A percentile compares a stretch with the other conserved stretches of the same genome.
These are phyloP conservation scores for Scelioninae gen. 1 DNA, from an alignment of 2,888 invertebrate genomes.

Conservation along the genomic window DNA sequence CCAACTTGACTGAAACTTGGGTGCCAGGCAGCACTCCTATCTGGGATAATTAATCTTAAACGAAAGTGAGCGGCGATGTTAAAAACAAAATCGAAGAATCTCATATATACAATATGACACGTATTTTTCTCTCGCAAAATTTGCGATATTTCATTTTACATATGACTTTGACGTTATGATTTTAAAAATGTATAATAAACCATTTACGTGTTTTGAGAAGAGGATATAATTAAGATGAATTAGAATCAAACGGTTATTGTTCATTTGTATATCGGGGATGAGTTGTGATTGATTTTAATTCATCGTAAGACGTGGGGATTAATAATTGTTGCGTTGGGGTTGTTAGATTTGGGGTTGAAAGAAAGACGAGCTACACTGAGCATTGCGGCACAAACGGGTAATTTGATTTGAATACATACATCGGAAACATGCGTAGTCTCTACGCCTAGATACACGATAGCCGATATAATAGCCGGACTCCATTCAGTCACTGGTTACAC, in stretches of 20 bases:
- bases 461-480: slow-evolving; percentile 36
- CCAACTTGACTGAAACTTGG: slow-evolving; percentile 70
- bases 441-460: slow-evolving; percentile 42
- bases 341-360: background rate
- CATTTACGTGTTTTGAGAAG: too few relatives aligned
- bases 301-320: slow-evolving; percentile 18
- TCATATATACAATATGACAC: slow-evolving; percentile 33
- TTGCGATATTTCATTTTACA: too few relatives aligned
- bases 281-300: slow-evolving; percentile 21
- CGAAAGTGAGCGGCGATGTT: slow-evolving; percentile 65
- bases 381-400: slow-evolving; percentile 19
- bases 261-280: slow-evolving; percentile 36
- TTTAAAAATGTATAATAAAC: too few relatives aligned
- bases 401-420: slow-evolving; percentile 54
- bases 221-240: slow-evolving; percentile 19
- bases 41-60: slow-evolving; percentile 75
- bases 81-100: slow-evolving; percentile 1
- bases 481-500: slow-evolving; percentile 36
- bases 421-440: slow-evolving; percentile 43
- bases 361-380: slow-evolving; percentile 2
- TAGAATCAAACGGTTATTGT: slow-evolving; percentile 59
- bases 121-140: slow-evolving; percentile 31
- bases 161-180: slow-evolving; percentile 34
- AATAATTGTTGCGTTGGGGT: slow-evolving; percentile 8
- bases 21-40: slow-evolving; percentile 61